Evolutionary conservation across 2,888 invertebrate species (phyloP), one percentile per base, ranked within the genome.

Genomic region (Microctonus aethiopoides): DNA sequence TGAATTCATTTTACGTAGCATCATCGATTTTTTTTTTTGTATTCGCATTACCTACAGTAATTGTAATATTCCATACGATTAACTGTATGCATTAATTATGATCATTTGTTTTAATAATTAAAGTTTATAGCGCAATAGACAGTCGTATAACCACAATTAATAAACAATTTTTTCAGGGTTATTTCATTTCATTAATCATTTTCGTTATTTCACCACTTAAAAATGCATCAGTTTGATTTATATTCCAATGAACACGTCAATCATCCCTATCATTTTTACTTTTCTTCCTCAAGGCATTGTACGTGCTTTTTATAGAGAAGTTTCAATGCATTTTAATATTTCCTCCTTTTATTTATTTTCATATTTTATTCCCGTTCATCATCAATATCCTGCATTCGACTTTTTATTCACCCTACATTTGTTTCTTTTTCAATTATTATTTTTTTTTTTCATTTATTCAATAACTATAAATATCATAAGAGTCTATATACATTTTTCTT

Each of bases 51-150:
- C 78, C 82, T 84, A 84, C 80, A 78, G 78, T 83, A 82, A 79
- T 81, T 79, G 81, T 83, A 84, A 84, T 83, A 84, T 84, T 85
- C 85, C 85, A 86, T 84, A 85, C 84, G 84, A 83, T 80, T 84
- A 84, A 84, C 83, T 82, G 78, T 83, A 64, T 73, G 84, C 83
- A 81, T 82, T 83, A 84, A 79, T 82, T 81, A 82, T 73, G 68
- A 75, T 82, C 79, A 76, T 81, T 81, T 75, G 80, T 24, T n/a
- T 57, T 85, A 82, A 83, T 82, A 78, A 80, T 82, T 81, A 81
- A 83, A 81, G 81, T 83, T 81, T 81, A 82, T 80, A 82, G 75
- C 78, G 80, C 77, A 84, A 81, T 81, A 83, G 78, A 83, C 81
- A 79, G 74, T 76, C 78, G 74, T 72, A 77, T 76, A 71, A 62